Percentiles rank a stretch among this genome's conserved stretches.
phyloP scores from a whole-genome alignment of 2,113 vertebrate genomes.

The Corythoichthys intestinalis region DNA sequence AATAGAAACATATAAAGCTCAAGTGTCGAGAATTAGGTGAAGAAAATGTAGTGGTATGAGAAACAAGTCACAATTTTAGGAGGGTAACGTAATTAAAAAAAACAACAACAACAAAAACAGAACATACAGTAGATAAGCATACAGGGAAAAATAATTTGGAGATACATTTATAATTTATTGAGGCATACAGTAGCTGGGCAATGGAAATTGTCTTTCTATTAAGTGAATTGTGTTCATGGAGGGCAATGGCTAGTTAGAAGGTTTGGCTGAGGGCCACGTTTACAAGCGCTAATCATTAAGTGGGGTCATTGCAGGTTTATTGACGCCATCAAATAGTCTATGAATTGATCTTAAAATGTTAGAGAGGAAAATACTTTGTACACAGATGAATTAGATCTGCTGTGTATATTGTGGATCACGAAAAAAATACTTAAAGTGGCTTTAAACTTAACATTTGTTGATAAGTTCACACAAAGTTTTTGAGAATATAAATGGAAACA shows the following conservation, averaged over 20 bases:
- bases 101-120: too few species aligned
- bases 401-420: neutral
- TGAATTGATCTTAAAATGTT: slow-evolving; percentile 2
- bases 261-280: slow-evolving; percentile 4
- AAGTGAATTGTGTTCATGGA: neutral
- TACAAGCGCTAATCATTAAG: slow-evolving; percentile 3
- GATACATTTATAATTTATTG: neutral
- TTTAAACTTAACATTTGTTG: neutral
- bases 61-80: too few species aligned
- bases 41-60: neutral
- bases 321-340: neutral
- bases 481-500: neutral
- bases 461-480: neutral
- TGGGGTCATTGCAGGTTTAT: slow-evolving; percentile 2
- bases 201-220: neutral
- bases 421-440: neutral
- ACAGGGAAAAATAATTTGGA: neutral
- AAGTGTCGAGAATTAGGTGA: neutral
- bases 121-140: too few species aligned
- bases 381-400: neutral
- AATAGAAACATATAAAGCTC: neutral
- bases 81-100: too few species aligned
- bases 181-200: neutral
- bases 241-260: neutral
- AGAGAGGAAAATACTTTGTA: neutral